Base-by-base conservation (phyloP, 2,797 vertebrate species). In the Onychomys arenicola region DNA sequence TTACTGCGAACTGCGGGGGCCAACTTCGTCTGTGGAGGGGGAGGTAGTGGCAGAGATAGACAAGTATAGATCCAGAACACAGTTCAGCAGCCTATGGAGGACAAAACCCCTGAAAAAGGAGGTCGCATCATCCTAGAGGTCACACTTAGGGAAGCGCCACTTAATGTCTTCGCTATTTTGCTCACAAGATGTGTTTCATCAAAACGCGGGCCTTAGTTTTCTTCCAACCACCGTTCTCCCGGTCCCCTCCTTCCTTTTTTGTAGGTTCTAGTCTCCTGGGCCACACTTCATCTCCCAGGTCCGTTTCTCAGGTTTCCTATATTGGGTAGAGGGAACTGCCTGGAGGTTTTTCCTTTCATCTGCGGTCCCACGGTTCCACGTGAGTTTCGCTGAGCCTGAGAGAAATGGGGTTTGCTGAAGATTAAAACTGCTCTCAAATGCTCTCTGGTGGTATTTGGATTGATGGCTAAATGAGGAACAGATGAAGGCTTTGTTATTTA, bases 381-480 rank as follows among this genome's bases (percentile, higher is more conserved):
- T 97, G 92, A 46, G 71, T 90, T 95, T 89, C 80, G 43, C 89
- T 34, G 52, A 49, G 90, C 84, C 10, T 32, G 6, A 52, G 89
- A 96, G 77, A 97, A 97, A 93, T 63, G 1, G 52, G 81, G 76
- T 78, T 97, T 92, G 96, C 81, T 94, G 89, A 86, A 67, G 57
- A 98, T 96, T 96, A 94, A 98, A 97, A 93, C 76, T 86, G 57
- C 52, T 71, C 94, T 98, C 78, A 73, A 91, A 96, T 13, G 11
- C 92, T 82, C 89, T 94, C 94, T 89, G 37, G 94, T 91, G 96
- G 96, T 98, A 97, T 97, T 73, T 94, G 85, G 96, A 97, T 95
- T 88, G 95, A 94, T 69, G 93, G 94, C 87, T 94, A 98, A 97
- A 98, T 98, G 94, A 95, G 90, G 98, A 98, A 97, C 98, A 98